Conservation (phyloP, 35 echinoderm and acorn worm genomes). For the Hemicentrotus pulcherrimus region DNA sequence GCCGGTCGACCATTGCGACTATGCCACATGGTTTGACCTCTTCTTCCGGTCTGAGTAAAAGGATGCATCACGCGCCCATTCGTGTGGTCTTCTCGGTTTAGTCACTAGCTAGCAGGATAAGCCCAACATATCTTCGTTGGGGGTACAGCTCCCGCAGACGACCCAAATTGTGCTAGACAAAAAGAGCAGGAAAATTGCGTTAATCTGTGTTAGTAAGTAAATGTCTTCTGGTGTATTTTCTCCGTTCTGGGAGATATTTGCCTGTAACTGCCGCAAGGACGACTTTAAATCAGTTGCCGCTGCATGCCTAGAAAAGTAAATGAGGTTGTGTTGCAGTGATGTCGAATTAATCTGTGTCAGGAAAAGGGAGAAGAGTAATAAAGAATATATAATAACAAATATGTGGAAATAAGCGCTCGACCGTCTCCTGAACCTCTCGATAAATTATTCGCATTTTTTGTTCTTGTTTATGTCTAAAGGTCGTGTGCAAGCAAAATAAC, state of each 20-base stretch:
- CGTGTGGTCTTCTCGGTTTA: background rate
- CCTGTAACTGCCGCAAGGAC: background rate
- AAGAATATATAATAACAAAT: background rate
- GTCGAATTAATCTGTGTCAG: background rate
- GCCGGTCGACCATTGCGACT: background rate
- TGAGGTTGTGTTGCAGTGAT: background rate
- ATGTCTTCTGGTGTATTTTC: background rate
- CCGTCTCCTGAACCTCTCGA: background rate
- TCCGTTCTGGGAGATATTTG: background rate
- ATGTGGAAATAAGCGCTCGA: background rate
- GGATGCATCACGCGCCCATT: background rate
- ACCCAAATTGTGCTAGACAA: background rate
- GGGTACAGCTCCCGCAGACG: background rate
- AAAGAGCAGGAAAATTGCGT: background rate
- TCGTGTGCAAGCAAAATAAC: too few species aligned
- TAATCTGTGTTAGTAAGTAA: background rate
- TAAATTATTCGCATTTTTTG: background rate
- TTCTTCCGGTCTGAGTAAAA: background rate
- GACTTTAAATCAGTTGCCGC: background rate
- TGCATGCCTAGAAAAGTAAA: background rate
- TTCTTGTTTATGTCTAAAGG: background rate
- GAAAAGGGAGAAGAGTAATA: background rate
- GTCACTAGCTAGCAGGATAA: background rate
- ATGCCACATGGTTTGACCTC: constrained; percentile 20
- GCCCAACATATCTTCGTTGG: background rate